Evolutionary conservation across 2,113 vertebrate species (phyloP), one percentile per base, ranked within the genome.

Genomic region (Edolisoma coerulescens): DNA sequence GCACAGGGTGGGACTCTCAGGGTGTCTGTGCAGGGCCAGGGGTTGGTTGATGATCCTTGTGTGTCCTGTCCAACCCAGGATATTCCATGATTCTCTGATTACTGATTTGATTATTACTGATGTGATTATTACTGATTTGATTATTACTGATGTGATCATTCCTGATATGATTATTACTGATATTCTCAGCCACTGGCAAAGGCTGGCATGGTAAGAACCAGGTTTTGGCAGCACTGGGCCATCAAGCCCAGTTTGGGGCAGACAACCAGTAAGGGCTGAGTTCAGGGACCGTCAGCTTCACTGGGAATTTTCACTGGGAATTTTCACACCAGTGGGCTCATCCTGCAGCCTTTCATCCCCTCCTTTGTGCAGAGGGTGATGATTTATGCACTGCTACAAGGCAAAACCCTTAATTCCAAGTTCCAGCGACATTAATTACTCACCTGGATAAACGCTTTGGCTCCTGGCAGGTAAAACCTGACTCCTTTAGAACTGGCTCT

Each of bases 201-300:
- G 30, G 28, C 33, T 23, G 4, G 19, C 2, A 0, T 2, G 6
- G 30, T 3, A 4, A 32, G n/a, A 79, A 28, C 23, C 18, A 0
- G 7, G 65, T 14, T 60, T 47, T 52, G 2, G 1, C 26, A 12
- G 50, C 16, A 1, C 52, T 54, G 74, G n/a, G 52, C 33, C 47
- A 4, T 6, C 17, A 24, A 28, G 17, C 13, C 33, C 53, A 7
- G 19, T 10, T 26, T 56, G 61, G 28, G 50, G 39, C 12, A 32
- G 69, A 11, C 18, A 68, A 26, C 10, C 23, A 39, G 39, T 1
- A 42, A 35, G 16, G 15, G 37, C 68, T 68, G 57, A 49, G 17
- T 11, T 45, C 33, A 30, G 56, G 35, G 9, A 23, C 26, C 54
- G 15, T 3, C 57, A 47, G 9, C 44, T 8, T 32, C 59, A 10